phyloP scores from a whole-genome alignment of 2,113 vertebrate genomes.

The Thunnus maccoyii region DNA sequence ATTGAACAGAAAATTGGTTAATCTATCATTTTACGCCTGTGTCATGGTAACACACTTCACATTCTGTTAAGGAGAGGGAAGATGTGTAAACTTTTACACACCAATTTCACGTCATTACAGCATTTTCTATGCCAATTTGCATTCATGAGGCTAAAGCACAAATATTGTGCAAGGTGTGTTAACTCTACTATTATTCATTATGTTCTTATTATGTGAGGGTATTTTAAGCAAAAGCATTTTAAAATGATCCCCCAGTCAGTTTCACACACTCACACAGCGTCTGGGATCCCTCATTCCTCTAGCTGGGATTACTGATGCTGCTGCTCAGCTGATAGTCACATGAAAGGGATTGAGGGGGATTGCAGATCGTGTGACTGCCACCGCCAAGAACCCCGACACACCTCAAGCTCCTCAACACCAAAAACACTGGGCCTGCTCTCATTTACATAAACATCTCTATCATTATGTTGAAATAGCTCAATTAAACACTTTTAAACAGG shows the following conservation, averaged over 20 bases:
- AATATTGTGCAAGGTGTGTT: background rate
- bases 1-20: background rate
- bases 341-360: constrained; percentile 90
- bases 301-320: constrained; percentile 77
- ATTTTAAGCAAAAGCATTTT: constrained; percentile 2
- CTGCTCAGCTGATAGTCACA: constrained; percentile 95
- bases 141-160: background rate
- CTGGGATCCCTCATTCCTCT: constrained; percentile 72
- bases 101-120: constrained; percentile 5
- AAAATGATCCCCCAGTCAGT: background rate
- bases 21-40: constrained; percentile 34
- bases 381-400: constrained; percentile 60
- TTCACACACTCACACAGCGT: constrained; percentile 12
- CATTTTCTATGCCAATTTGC: background rate
- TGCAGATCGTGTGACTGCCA: constrained; percentile 87
- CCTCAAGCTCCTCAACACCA: constrained; percentile 26
- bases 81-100: background rate
- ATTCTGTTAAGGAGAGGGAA: background rate
- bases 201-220: background rate
- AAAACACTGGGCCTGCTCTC: constrained; percentile 17
- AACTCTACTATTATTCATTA: background rate
- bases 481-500: no score
- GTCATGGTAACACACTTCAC: constrained; percentile 19
- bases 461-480: background rate
- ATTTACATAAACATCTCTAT: background rate